Base-by-base conservation (phyloP, 2,797 vertebrate genomes). In the Salmo trutta region DNA sequence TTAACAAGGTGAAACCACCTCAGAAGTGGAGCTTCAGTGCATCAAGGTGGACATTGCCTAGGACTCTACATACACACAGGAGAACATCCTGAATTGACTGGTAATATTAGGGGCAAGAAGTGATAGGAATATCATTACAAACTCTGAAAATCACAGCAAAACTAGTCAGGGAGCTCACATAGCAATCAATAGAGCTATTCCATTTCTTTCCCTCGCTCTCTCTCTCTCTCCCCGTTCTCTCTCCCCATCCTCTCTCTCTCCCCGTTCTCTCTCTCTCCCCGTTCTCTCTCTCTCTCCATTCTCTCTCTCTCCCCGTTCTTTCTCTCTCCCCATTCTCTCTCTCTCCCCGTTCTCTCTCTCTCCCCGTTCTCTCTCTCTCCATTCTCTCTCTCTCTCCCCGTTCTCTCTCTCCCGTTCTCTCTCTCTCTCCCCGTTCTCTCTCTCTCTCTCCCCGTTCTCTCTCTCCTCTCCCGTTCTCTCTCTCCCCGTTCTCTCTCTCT, bases 1-100 rank as follows among this genome's bases (percentile, higher is more conserved):
- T 81, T 88, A 88, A 91, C 90, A 91, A 90, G 89, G 91, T 91
- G 83, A 88, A 89, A 90, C 86, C 59, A 85, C 85, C 88, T 87
- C 88, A 83, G 71, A 71, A 83, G 84, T 86, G 83, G 86, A 92
- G 86, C 89, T 83, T 79, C 79, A 87, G 80, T 84, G 71, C 86
- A 85, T 87, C 79, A 83, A 75, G 81, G 72, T 81, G 75, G 41
- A 83, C 79, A 62, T 79, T 73, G 79, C 69, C 87, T 87, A 81
- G 88, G 83, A 79, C 87, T 77, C 73, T 82, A 79, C 69, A 21
- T 80, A 71, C 29, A 79, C 53, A 75, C 74, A 62, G 78, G 72
- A 81, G 65, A 51, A 76, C 75, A 72, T 76, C 79, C 80, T 83
- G 83, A 89, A 87, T 78, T 80, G 87, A 89, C 83, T 82, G 79